phyloP scores from a whole-genome alignment of 2,888 invertebrate genomes.

The Axea sp. region DNA sequence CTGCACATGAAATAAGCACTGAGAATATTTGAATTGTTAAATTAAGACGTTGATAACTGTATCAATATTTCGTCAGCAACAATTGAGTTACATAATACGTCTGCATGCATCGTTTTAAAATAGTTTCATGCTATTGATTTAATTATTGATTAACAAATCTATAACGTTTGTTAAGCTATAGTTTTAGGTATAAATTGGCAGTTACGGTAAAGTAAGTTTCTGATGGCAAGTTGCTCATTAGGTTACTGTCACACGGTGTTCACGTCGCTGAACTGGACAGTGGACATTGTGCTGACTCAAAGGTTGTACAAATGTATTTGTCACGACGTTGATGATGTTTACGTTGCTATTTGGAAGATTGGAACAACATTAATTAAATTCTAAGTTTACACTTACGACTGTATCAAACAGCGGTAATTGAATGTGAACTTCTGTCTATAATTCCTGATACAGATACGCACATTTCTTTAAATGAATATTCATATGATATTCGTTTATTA shows the following conservation, averaged over 20 bases:
- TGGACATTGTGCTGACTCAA: conserved; percentile 37
- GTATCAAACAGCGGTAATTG: not conserved
- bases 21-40: no score
- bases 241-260: conserved; percentile 36
- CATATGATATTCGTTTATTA: no score
- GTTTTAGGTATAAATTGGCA: conserved; percentile 31
- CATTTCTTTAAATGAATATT: no score
- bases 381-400: conserved; percentile 19
- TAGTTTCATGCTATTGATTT: not conserved
- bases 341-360: conserved; percentile 24
- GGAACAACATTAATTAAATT: conserved; percentile 19
- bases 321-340: conserved; percentile 38
- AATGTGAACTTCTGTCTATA: no score
- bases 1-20: no score
- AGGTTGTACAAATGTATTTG: conserved; percentile 21
- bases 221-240: conserved; percentile 33
- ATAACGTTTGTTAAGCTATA: conserved; percentile 6
- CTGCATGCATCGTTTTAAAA: no score
- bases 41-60: no score
- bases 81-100: no score
- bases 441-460: no score
- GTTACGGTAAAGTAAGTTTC: conserved; percentile 42
- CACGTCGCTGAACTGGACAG: conserved; percentile 34
- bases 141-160: conserved; percentile 6
- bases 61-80: no score